Evolutionary conservation across 2,113 vertebrate genomes (phyloP), one percentile per base, ranked within the genome.

Genomic region (Petrocephalus zakoni): DNA sequence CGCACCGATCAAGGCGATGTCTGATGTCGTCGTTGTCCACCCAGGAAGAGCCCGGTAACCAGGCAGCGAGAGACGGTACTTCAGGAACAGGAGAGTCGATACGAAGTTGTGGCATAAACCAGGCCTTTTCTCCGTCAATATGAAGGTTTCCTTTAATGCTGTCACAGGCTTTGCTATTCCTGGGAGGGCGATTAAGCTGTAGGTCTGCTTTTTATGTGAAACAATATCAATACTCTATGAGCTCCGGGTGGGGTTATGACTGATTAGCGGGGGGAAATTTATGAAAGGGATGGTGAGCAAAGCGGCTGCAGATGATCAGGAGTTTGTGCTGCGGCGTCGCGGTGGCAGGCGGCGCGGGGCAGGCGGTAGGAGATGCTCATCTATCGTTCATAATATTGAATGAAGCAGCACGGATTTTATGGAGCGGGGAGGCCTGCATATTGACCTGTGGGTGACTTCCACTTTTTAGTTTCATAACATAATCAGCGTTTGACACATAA

Each of bases 401-500:
- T 89, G 87, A 90, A 89, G 91, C 83, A 61, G 88, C 91, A 93
- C 94, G 87, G 94, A 93, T 96, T 95, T 95, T 95, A 95, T 95
- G 91, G 91, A 93, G 92, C 92, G 88, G 34, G 87, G 92, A 90
- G 91, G 90, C 90, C 88, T 83, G 68, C 88, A 90, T 95, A 94
- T 95, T 94, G 94, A 96, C 95, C 92, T 91, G 88, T 93, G 93
- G 93, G 92, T 95, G 93, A 93, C 94, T 94, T 95, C 93, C 90
- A 92, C 95, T 95, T 96, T 95, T 96, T 94, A 95, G 95, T 96
- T 97, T 96, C 93, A 94, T 96, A 96, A 95, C 92, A 92, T 95
- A 96, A 97, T 97, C 95, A 95, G 94, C 92, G 94, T 94, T 94
- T 96, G 97, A 96, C 94, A 95, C 95, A 94, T 93, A 93, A 96